These are phyloP conservation scores for Bostrychus sinensis DNA, from an alignment of 2,113 vertebrate genomes.

Conservation along the genomic window DNA sequence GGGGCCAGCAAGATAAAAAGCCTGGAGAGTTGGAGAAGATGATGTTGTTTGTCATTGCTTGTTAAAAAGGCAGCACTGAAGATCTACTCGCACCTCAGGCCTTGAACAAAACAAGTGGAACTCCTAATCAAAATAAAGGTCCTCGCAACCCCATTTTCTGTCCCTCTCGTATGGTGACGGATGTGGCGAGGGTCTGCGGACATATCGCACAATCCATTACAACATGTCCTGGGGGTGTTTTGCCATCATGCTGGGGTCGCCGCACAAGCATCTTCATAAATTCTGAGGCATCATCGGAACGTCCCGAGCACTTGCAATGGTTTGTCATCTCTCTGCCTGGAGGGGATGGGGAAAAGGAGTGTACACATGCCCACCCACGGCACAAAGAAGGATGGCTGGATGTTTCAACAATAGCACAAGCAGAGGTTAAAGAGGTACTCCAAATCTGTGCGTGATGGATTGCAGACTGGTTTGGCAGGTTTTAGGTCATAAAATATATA, in stretches of 20 bases:
- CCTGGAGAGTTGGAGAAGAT: constrained; percentile 18
- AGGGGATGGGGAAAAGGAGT: constrained; percentile 15
- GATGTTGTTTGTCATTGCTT: constrained; percentile 67
- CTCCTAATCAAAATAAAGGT: constrained; percentile 58
- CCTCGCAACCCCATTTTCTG: constrained; percentile 8
- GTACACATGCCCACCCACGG: constrained; percentile 4
- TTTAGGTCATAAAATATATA: too few species aligned
- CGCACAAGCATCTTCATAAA: constrained; percentile 64
- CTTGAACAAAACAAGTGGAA: constrained; percentile 42
- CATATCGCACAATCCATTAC: constrained; percentile 48
- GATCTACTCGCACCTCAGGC: constrained; percentile 56
- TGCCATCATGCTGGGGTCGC: constrained; percentile 47
- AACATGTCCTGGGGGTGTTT: constrained; percentile 42
- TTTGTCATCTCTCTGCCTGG: constrained; percentile 28
- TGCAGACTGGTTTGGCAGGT: not conserved
- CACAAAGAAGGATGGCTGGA: constrained; percentile 13
- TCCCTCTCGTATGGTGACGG: constrained; percentile 41
- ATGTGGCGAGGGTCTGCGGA: constrained; percentile 25
- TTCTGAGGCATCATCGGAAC: constrained; percentile 37
- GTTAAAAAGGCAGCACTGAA: constrained; percentile 60
- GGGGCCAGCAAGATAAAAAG: constrained; percentile 63
- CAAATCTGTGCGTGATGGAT: not conserved
- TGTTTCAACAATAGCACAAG: constrained; percentile 2
- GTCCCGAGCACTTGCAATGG: constrained; percentile 27
- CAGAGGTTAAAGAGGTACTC: not conserved